Evolutionary conservation across 2,113 vertebrate species (phyloP), one percentile per base, ranked within the genome.

Genomic region (Anseranas semipalmata): DNA sequence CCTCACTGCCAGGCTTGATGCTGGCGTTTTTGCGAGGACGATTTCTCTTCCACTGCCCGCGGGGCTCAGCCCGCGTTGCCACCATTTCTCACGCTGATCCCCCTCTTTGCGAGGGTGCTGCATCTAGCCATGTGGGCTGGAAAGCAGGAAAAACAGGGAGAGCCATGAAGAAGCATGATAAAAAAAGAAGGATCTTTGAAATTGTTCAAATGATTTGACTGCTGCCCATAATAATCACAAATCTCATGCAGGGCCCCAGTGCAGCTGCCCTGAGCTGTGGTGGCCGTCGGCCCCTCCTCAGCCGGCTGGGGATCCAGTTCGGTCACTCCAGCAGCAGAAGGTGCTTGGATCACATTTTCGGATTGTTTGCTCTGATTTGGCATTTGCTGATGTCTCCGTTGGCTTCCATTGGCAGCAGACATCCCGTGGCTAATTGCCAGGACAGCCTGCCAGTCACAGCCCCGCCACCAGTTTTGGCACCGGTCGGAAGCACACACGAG

Each of bases 291-390:
- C 50, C 50, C 48, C 50, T 52, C 50, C 50, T 52, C 50, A 52
- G 50, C 24, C 24, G 13, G 50, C 35, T 37, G 27, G 37, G 50
- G 62, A 65, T 28, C 24, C 62, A 41, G 50, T 1, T 1, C 21
- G 0, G 3, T 2, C 2, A 9, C 52, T 43, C 12, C 53, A 0
- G 7, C 33, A 21, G 24, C 60, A 41, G 82, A 12, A 55, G 35
- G 11, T 11, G 43, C 80, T 53, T 12, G 4, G 76, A 39, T 33
- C 15, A 0, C 4, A 13, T 55, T 60, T 90, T 43, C 33, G 4
- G 22, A 39, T 37, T 33, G 16, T 73, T 53, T 62, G 8, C 30
- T 46, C 33, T 48, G 17, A 24, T 35, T 63, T 59, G 45, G 30
- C 27, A 22, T 37, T 28, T 2, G 17, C 58, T 59, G 45, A 32